Conservation (phyloP, 2,113 vertebrate genomes). For the Ifrita kowaldi region DNA sequence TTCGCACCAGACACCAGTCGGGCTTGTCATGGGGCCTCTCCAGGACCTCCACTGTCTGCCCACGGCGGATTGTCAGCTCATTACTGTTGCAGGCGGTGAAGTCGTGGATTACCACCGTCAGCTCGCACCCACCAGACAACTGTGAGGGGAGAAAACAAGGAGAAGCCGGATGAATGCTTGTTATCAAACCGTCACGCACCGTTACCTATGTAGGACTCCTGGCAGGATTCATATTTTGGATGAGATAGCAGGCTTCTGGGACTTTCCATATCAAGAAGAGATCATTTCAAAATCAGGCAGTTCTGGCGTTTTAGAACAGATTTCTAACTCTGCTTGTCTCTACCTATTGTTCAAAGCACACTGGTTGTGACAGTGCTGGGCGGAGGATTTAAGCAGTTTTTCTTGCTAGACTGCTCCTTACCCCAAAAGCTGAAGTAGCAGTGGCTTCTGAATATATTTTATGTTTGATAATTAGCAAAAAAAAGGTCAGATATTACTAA, state of each 20-base stretch:
- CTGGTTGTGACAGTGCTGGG: conserved; percentile 25
- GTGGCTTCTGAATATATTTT: neutral
- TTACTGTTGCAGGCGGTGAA: conserved; percentile 95
- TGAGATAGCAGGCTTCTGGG: neutral
- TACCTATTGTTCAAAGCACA: neutral
- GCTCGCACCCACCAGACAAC: conserved; percentile 96
- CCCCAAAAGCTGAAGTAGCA: neutral
- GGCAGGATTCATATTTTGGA: neutral
- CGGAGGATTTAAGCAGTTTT: conserved; percentile 43
- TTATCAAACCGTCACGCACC: neutral
- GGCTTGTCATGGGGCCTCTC: conserved; percentile 94
- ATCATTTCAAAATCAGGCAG: neutral
- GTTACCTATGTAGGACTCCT: neutral
- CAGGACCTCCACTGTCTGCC: conserved; percentile 95
- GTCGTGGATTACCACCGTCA: conserved; percentile 96
- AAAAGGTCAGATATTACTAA: neutral
- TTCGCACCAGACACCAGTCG: conserved; percentile 95
- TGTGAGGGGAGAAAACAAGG: conserved; percentile 53
- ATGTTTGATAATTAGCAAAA: neutral
- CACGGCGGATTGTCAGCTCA: conserved; percentile 91
- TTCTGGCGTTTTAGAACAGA: neutral
- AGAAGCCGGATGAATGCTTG: neutral
- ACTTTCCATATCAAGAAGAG: neutral
- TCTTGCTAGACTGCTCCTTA: conserved; percentile 56
- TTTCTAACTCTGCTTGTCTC: neutral